Percentiles rank a stretch among this genome's conserved stretches.
Evolutionary conservation across 2,888 invertebrate species (phyloP).

Genomic region (Anthophora plumipes): DNA sequence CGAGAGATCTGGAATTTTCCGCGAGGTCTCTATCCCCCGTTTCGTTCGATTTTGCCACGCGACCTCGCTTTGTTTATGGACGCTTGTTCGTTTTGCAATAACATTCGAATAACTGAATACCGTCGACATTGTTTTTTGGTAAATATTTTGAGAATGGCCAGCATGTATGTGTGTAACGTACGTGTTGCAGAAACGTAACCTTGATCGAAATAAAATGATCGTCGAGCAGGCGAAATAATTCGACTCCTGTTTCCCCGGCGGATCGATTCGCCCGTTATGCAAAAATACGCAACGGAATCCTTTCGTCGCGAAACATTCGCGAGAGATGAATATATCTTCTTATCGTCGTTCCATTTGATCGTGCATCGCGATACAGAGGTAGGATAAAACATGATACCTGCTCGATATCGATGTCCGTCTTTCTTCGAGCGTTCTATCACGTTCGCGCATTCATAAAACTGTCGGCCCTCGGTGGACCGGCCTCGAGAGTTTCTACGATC

Average conservation of each 20-base stretch:
- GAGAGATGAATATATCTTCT: conserved; percentile 23
- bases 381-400: conserved; percentile 51
- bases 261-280: no score
- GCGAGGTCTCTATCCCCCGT: conserved; percentile 53
- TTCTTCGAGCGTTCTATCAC: conserved; percentile 53
- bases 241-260: no score
- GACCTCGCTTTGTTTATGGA: conserved; percentile 67
- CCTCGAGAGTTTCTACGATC: conserved; percentile 82
- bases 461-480: conserved; percentile 72
- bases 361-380: conserved; percentile 4
- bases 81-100: conserved; percentile 50
- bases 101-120: conserved; percentile 15
- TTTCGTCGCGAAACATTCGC: no score
- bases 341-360: conserved; percentile 18
- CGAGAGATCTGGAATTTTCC: conserved; percentile 71
- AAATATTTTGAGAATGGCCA: conserved; percentile 49
- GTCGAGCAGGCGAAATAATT: not conserved
- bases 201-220: conserved; percentile 4
- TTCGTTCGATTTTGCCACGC: conserved; percentile 68
- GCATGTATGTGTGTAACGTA: not conserved
- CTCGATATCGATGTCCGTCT: conserved; percentile 51
- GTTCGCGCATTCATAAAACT: conserved; percentile 68
- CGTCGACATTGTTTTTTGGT: conserved; percentile 39
- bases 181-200: conserved; percentile 21
- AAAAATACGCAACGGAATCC: no score